Percentiles rank a stretch among this genome's conserved stretches.
These are phyloP conservation scores for Caenorhabditis sp. DNA, from an alignment of 2,888 invertebrate genomes.

Conservation along the genomic window DNA sequence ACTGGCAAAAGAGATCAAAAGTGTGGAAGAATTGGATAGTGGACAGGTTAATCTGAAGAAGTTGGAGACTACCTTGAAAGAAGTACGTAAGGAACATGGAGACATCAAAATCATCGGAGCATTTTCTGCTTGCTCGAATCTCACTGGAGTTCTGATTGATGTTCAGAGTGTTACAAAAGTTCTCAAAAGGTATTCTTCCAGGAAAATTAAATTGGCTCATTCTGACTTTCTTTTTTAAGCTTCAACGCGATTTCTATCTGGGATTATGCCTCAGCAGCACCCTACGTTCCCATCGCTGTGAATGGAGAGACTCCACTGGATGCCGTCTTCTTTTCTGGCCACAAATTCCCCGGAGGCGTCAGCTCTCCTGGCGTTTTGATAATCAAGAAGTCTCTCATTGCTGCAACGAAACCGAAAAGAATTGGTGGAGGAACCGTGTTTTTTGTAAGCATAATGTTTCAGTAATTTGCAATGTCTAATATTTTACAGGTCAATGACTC, in stretches of 20 bases:
- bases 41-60: slow-evolving; percentile 56
- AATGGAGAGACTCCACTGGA: slow-evolving; percentile 92
- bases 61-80: slow-evolving; percentile 35
- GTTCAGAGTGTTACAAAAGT: slow-evolving; percentile 90
- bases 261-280: slow-evolving; percentile 92
- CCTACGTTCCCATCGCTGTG: slow-evolving; percentile 90
- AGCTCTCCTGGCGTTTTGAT: slow-evolving; percentile 90
- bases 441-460: slow-evolving; percentile 82
- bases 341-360: slow-evolving; percentile 93
- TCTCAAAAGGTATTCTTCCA: slow-evolving; percentile 87
- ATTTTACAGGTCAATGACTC: slow-evolving; percentile 79
- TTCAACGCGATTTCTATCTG: slow-evolving; percentile 91
- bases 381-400: slow-evolving; percentile 87
- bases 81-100: slow-evolving; percentile 33
- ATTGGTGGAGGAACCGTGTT: slow-evolving; percentile 86
- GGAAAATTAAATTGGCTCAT: background rate
- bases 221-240: slow-evolving; percentile 22
- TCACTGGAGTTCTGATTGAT: slow-evolving; percentile 92
- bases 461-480: background rate
- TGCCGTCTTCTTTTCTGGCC: slow-evolving; percentile 92
- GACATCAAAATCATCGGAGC: slow-evolving; percentile 89
- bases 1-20: slow-evolving; percentile 84
- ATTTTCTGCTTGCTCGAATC: slow-evolving; percentile 91
- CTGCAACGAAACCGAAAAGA: slow-evolving; percentile 85
- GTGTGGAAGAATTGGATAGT: slow-evolving; percentile 51